Evolutionary conservation across 2,113 vertebrate species (phyloP), one percentile per base, ranked within the genome.

Genomic region (Nothobranchius furzeri): DNA sequence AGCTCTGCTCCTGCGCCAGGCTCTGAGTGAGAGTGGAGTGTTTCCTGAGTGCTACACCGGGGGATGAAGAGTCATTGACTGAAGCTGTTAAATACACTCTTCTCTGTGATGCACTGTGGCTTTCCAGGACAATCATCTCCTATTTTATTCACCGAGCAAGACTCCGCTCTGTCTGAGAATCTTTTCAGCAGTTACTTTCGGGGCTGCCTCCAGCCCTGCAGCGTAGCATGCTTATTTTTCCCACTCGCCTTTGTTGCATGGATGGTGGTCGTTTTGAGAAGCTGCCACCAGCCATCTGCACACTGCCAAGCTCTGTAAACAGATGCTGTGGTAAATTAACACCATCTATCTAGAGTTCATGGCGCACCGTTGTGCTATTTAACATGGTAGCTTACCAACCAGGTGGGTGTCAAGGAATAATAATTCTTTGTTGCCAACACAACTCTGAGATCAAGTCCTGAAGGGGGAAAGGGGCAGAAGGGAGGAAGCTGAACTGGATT

Each of bases 291-390:
- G 68, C 84, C 88, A 88, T 89, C 83, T 87, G 89, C 47, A 47
- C n/a, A 55, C 78, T 60, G 69, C 77, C 70, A 68, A 68, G 78
- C 76, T 65, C 68, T 51, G 42, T 73, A 40, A 83, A 87, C 90
- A 91, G 90, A 90, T 87, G 87, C 84, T 65, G 65, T 10, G 9
- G 69, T 81, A 88, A 85, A 91, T 85, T 88, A 85, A 87, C 84
- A 76, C 81, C 17, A 91, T 89, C 69, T 84, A 83, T 90, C 79
- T 83, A 60, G 25, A 53, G 54, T 20, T 66, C 69, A 37, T 64
- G 68, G 45, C 60, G 54, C 52, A n/a, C 57, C 64, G 37, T 49
- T 43, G 0, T 37, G 62, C 78, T 72, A 68, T 68, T 84, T 73
- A 71, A 76, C 69, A 58, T 62, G 71, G 78, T 73, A 65, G 68